A percentile compares a stretch with the other conserved stretches of the same genome.
These are phyloP conservation scores for Cebus imitator DNA, from an alignment of 2,113 vertebrate species.

Conservation along the genomic window DNA sequence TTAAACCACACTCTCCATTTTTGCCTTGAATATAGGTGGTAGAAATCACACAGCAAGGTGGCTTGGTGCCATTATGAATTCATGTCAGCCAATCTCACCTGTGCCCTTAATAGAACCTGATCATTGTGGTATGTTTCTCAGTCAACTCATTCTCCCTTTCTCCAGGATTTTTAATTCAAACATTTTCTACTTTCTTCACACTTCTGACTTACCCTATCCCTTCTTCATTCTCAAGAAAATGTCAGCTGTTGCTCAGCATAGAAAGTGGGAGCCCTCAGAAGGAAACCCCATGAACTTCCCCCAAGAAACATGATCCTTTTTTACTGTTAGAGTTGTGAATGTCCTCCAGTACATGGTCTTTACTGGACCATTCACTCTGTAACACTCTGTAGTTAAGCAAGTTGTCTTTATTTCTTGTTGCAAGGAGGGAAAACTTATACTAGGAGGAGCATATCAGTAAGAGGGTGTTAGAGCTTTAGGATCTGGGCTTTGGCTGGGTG, in stretches of 20 bases:
- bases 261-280: neutral
- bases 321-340: neutral
- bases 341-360: neutral
- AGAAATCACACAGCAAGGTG: neutral
- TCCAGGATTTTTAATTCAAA: neutral
- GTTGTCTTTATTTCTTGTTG: neutral
- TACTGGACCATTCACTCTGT: neutral
- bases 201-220: neutral
- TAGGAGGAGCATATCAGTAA: neutral
- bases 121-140: neutral
- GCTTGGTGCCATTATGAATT: neutral
- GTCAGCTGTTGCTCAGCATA: neutral
- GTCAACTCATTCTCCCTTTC: neutral
- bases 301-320: neutral
- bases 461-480: neutral
- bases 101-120: neutral
- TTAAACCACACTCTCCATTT: neutral
- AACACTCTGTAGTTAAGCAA: neutral
- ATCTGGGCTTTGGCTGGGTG: neutral
- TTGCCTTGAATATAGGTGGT: neutral
- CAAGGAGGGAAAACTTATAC: neutral
- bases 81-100: neutral
- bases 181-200: neutral
- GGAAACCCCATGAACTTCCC: neutral
- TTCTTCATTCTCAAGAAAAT: neutral